Base-by-base conservation (phyloP, 2,113 vertebrate genomes). In the Siphamia tubifer region DNA sequence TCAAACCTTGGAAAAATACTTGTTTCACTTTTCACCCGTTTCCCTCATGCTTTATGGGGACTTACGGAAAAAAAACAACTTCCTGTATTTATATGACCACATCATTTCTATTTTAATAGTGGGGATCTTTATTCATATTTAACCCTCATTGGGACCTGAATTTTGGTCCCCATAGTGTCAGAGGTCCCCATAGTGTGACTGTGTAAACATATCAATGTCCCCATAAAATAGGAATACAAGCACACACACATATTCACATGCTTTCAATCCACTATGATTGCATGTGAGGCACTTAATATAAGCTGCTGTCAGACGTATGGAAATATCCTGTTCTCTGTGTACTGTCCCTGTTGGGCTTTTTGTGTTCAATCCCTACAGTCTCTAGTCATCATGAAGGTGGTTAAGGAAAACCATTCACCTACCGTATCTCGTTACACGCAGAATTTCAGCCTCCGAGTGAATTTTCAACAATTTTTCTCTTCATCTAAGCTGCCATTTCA, bases 401-500 rank as follows among this genome's bases (percentile, higher is more conserved):
- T 75, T 75, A 82, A 75, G 30, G 48, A 64, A 17, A 42, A 68
- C 60, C 25, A 34, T 75, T 17, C 79, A 74, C 75, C 80, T 38
- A n/a, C 62, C 72, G 72, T 63, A 53, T 87, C 78, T 52, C 21
- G 57, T 67, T 44, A 12, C 65, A 73, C 19, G 34, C 39, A 72
- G 67, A 61, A 63, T 32, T 58, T 80, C 28, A 30, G 20, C 63
- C 48, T 76, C 65, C 23, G 51, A 32, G 40, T 55, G 56, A 73
- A 67, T 64, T 76, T 56, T 40, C 13, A 60, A 67, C 67, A 43
- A 65, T 86, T 84, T 86, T 79, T 79, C 55, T 73, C 42, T 68
- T 87, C 68, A 68, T 86, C 80, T 75, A n/a, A 45, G 39, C 61
- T 77, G 54, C 74, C 68, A 54, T 87, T 85, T 70, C 35, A 58